Conservation (phyloP, 2,888 invertebrate species). For the Agonopterix heracliana region DNA sequence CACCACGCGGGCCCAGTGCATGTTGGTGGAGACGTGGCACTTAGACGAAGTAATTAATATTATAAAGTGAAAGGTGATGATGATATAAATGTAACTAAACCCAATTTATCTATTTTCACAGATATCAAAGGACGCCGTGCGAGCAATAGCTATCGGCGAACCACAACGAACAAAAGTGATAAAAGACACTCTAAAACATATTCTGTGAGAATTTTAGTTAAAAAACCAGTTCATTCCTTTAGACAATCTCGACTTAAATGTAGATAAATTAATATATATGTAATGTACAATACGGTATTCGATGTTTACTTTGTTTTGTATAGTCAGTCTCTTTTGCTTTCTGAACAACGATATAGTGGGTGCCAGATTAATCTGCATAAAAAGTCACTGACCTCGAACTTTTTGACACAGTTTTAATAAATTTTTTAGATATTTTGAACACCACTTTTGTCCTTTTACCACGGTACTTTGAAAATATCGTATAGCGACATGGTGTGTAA, state of each 20-base stretch:
- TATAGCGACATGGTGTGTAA: no score
- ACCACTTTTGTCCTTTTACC: no score
- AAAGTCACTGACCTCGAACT: no score
- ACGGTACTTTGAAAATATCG: no score
- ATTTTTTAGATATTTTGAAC: no score
- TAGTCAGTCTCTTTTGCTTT: slow-evolving; percentile 52
- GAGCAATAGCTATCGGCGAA: slow-evolving; percentile 59
- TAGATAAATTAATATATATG: slow-evolving; percentile 43
- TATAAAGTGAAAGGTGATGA: no score
- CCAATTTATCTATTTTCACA: slow-evolving; percentile 24
- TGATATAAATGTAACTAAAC: no score
- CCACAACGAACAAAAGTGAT: slow-evolving; percentile 69
- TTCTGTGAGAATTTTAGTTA: slow-evolving; percentile 51
- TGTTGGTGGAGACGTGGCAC: no score
- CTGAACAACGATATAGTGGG: background rate
- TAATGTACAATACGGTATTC: slow-evolving; percentile 6
- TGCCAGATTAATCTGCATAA: no score
- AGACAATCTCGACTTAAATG: slow-evolving; percentile 42
- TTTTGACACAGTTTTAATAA: no score
- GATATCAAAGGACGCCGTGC: slow-evolving; percentile 72
- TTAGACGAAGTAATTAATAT: no score
- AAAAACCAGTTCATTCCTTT: slow-evolving; percentile 40
- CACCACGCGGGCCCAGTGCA: no score
- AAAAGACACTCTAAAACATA: slow-evolving; percentile 45
- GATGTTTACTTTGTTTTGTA: slow-evolving; percentile 13